Base-by-base conservation (phyloP, 2,113 vertebrate genomes). In the Chaenocephalus aceratus region DNA sequence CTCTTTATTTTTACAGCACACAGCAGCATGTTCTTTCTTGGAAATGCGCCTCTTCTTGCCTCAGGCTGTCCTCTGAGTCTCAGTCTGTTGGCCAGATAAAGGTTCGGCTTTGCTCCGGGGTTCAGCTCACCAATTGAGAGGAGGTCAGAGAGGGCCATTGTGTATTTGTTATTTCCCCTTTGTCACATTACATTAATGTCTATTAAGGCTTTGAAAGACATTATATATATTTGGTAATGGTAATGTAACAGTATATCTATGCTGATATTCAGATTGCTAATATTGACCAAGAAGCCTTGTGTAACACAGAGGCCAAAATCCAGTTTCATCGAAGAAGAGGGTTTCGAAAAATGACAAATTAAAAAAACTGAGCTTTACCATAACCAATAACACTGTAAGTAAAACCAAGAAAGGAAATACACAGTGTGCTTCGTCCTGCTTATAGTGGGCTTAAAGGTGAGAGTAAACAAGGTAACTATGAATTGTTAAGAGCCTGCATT, bases 61-160 rank as follows among this genome's bases (percentile, higher is more conserved):
- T n/a, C 26, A 30, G 73, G 75, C 61, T 65, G 46, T 66, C 60
- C 68, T 80, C 61, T 7, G 13, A 77, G 61, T 72, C 34, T 69
- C 36, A 41, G 36, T 41, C 7, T 51, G 41, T 21, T 53, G 74
- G 58, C n/a, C 67, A 15, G 9, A 53, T 26, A 88, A 88, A 91
- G 79, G 80, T 89, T 61, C 82, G 51, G 52, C 68, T 62, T 53
- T 54, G 89, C 84, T 88, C 62, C 56, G 49, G 72, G 84, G 41
- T 67, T 72, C 48, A 70, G 51, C 26, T 68, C 26, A 82, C 34
- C 36, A 59, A 79, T 77, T 36, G 44, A 10, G 49, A 26, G 21
- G 18, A 52, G 23, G 72, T 61, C 70, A 68, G 52, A 52, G 61
- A 56, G 10, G 49, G 71, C 36, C 4, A 10, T 10, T 71, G 81